phyloP scores from a whole-genome alignment of 1,140 invertebrate species.

The Atta colombica region DNA sequence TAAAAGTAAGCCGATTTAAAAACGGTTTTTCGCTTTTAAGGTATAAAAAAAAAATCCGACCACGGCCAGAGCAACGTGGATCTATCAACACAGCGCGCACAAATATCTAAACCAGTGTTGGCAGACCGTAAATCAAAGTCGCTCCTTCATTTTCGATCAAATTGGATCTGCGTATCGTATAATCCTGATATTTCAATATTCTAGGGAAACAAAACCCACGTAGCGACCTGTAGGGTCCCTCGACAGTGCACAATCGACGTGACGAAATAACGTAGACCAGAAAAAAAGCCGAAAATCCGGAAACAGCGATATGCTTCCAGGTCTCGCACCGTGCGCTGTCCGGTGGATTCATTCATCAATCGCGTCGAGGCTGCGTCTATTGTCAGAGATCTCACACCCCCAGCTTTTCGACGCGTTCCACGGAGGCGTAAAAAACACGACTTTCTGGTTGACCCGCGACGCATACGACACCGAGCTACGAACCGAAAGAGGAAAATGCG shows the following conservation, averaged over 20 bases:
- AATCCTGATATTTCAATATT: constrained; percentile 60
- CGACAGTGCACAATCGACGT: constrained; percentile 9
- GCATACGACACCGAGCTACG: neutral
- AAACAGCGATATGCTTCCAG: constrained; percentile 52
- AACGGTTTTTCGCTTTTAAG: constrained; percentile 45
- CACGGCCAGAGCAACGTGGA: neutral
- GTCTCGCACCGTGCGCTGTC: constrained; percentile 39
- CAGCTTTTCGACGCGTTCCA: constrained; percentile 60
- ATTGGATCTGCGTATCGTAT: constrained; percentile 54
- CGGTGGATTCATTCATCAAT: constrained; percentile 73
- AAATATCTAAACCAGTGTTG: constrained; percentile 45
- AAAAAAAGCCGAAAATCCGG: constrained; percentile 55
- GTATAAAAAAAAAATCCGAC: neutral
- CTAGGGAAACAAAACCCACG: constrained; percentile 14
- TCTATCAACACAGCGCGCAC: constrained; percentile 22
- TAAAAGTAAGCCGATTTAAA: constrained; percentile 55
- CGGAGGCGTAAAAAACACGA: constrained; percentile 67
- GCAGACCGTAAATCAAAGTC: constrained; percentile 43
- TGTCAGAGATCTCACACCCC: constrained; percentile 63
- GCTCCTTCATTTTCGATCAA: constrained; percentile 58
- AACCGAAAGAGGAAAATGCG: constrained; percentile 32
- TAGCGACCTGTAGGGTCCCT: constrained; percentile 1
- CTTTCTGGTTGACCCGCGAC: constrained; percentile 31
- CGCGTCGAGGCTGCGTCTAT: constrained; percentile 66
- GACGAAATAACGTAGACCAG: constrained; percentile 35